Base-by-base conservation (phyloP, 2,113 vertebrate species). In the Burhinus oedicnemus region DNA sequence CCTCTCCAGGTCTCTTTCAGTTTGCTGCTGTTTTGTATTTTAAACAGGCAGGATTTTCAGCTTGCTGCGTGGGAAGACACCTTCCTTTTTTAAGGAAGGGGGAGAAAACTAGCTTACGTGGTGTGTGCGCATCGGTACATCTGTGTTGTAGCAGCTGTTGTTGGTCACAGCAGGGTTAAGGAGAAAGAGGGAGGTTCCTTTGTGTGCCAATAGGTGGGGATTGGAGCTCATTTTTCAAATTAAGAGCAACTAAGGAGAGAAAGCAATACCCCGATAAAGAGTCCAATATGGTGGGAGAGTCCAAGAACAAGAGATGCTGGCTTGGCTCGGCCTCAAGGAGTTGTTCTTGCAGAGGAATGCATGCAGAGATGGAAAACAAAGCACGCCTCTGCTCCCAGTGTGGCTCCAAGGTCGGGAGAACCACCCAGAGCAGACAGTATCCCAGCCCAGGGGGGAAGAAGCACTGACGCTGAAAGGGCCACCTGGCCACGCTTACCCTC, bases 221-320 rank as follows among this genome's bases (percentile, higher is more conserved):
- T 79, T 96, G 1, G 87, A 96, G 93, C 87, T 92, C 77, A 92
- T 87, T 95, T 97, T 97, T 97, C 89, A 94, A 85, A 92, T 95
- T 68, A 90, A 79, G 86, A 87, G 77, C 83, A 93, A 66, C 25
- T 82, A 60, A 29, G 17, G 32, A 66, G 65, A 82, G 57, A 92
- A 89, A 93, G 60, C 61, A 87, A 78, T 90, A 89, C 36, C 42
- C 78, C 30, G 49, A 80, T 85, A 61, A 74, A 70, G 89, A 83
- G 70, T 94, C 70, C 96, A 96, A 22, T 80, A 95, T 91, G 81
- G 81, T 91, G 58, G 89, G 57, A 94, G 70, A 94, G 40, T 76
- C 89, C 81, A 88, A 27, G 44, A 91, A 82, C 4, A 42, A 85
- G 93, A 91, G 69, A 61, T 2, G 5, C 49, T 71, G 69, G 23